These are phyloP conservation scores for Megalops atlanticus DNA, from an alignment of 2,113 vertebrate genomes.

Conservation along the genomic window DNA sequence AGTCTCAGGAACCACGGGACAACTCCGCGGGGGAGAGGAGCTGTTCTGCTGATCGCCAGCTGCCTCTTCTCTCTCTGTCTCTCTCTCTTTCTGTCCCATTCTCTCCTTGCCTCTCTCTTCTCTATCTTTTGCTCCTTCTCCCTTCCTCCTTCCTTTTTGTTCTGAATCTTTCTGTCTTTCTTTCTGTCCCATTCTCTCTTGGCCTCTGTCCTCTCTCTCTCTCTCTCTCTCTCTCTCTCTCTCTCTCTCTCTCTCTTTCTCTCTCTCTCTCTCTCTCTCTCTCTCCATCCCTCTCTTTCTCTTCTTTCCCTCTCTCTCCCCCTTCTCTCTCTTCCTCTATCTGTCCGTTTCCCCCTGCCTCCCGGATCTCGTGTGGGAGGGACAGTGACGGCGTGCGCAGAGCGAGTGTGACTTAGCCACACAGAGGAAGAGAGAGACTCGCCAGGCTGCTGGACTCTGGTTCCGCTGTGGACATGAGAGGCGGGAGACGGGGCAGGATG, in stretches of 20 bases:
- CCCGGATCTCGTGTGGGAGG: neutral
- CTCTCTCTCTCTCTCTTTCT: neutral
- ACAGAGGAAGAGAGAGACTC: rapidly evolving
- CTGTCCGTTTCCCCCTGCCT: neutral
- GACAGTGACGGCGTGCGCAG: neutral
- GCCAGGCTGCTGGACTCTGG: neutral
- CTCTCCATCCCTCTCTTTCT: neutral
- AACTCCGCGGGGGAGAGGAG: too few relatives aligned
- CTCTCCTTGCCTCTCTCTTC: too few relatives aligned
- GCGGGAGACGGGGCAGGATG: slow-evolving; percentile 68
- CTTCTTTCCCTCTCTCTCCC: neutral
- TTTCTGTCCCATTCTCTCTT: too few relatives aligned
- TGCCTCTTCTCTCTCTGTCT: too few relatives aligned
- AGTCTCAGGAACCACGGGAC: too few relatives aligned
- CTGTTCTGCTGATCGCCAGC: too few relatives aligned
- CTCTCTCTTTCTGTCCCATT: too few relatives aligned
- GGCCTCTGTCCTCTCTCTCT: neutral
- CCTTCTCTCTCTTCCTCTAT: neutral
- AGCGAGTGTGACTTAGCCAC: too few relatives aligned
- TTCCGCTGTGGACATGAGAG: slow-evolving; percentile 59
- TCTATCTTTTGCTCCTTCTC: too few relatives aligned
- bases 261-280: slow-evolving; percentile 21
- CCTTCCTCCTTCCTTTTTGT: too few relatives aligned
- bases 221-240: neutral
- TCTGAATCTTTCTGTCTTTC: too few relatives aligned